Evolutionary conservation across 2,113 vertebrate genomes (phyloP).

Genomic region (Peromyscus polionotus): DNA sequence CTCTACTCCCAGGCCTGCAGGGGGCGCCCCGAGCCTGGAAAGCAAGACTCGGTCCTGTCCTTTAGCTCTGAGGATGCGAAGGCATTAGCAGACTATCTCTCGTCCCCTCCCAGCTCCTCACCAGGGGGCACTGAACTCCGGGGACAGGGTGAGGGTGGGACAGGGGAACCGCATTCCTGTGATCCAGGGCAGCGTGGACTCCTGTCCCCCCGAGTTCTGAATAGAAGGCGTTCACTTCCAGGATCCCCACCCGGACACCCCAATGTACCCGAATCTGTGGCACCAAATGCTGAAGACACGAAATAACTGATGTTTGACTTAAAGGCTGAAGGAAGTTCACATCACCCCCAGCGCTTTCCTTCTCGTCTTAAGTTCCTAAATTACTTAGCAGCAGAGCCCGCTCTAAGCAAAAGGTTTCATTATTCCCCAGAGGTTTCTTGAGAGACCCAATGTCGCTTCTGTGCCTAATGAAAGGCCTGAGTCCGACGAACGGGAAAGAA

Average conservation of each 20-base stretch:
- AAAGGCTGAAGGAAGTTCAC: neutral
- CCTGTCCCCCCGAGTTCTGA: neutral
- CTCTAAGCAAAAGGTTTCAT: neutral
- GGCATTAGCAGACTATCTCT: neutral
- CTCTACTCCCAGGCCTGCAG: conserved; percentile 18
- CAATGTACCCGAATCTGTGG: neutral
- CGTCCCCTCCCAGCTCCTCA: neutral
- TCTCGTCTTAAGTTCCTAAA: neutral
- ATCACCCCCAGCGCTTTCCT: neutral
- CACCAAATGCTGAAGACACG: neutral
- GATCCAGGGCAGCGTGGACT: too few relatives aligned
- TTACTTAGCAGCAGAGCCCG: neutral
- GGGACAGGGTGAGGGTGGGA: neutral
- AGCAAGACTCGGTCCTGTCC: neutral
- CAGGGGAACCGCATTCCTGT: neutral
- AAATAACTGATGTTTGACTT: neutral
- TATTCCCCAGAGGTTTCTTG: neutral
- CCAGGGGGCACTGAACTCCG: neutral
- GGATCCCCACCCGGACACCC: neutral
- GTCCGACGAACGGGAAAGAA: neutral
- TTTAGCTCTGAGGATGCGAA: neutral
- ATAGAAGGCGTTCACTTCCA: neutral
- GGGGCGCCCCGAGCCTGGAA: conserved; percentile 32
- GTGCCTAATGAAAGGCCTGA: neutral
- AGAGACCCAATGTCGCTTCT: neutral